Percentiles rank a stretch among this genome's conserved stretches.
These are phyloP conservation scores for Lophotriccus pileatus DNA, from an alignment of 2,797 vertebrate species.

Conservation along the genomic window DNA sequence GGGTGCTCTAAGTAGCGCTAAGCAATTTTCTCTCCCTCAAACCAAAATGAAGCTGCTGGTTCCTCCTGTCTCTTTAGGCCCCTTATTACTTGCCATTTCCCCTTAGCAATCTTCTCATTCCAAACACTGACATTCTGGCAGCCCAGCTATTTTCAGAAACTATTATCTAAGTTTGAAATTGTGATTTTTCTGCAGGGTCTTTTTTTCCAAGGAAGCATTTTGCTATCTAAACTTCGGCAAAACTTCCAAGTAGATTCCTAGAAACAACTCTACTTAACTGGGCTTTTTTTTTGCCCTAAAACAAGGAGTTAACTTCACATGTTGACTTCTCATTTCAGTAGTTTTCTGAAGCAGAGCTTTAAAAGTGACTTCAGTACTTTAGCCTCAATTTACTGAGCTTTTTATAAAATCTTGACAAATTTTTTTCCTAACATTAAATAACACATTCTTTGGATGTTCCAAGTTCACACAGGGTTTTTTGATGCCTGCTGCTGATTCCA, in stretches of 20 bases:
- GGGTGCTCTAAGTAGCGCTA: slow-evolving; percentile 43
- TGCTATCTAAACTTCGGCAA: background rate
- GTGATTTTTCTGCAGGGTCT: background rate
- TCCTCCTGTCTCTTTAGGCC: slow-evolving; percentile 59
- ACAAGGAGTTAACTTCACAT: background rate
- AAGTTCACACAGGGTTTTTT: background rate
- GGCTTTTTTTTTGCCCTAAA: background rate
- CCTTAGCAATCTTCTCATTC: slow-evolving; percentile 37
- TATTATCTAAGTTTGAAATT: slow-evolving; percentile 42
- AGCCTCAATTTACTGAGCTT: slow-evolving; percentile 10
- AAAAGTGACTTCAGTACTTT: background rate
- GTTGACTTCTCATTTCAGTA: background rate
- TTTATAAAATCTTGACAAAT: background rate
- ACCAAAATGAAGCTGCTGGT: slow-evolving; percentile 43
- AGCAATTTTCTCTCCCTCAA: slow-evolving; percentile 59
- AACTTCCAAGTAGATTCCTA: background rate
- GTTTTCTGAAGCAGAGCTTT: background rate
- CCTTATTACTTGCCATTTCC: slow-evolving; percentile 60
- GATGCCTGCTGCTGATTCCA: background rate
- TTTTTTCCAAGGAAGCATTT: slow-evolving; percentile 33
- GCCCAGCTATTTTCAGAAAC: slow-evolving; percentile 39
- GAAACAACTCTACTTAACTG: background rate
- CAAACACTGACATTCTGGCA: slow-evolving; percentile 20
- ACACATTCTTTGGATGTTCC: background rate
- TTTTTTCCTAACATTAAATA: background rate